phyloP scores from a whole-genome alignment of 2,888 invertebrate species.

The Deilephila porcellus region DNA sequence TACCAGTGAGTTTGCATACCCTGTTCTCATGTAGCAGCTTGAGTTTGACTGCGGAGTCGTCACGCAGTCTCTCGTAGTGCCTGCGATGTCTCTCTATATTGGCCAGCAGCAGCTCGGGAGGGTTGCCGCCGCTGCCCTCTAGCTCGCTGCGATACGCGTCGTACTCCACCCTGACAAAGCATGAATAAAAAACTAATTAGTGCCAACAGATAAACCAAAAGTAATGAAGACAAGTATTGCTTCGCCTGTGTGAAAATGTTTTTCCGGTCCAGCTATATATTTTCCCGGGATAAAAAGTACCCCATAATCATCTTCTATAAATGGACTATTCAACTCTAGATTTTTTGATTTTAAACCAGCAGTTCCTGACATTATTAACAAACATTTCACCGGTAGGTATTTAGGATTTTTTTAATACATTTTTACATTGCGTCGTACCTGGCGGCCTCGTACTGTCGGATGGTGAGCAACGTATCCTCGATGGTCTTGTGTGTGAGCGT shows the following conservation, averaged over 20 bases:
- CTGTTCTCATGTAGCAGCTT: slow-evolving; percentile 98
- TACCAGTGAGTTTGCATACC: slow-evolving; percentile 76
- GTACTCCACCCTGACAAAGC: slow-evolving; percentile 91
- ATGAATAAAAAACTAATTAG: no score
- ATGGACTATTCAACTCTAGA: no score
- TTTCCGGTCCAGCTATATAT: no score
- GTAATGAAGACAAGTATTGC: no score
- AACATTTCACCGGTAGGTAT: no score
- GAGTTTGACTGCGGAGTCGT: slow-evolving; percentile 97
- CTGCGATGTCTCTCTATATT: slow-evolving; percentile 93
- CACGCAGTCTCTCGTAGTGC: slow-evolving; percentile 95
- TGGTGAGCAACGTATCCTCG: slow-evolving; percentile 93
- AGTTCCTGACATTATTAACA: no score
- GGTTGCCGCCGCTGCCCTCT: slow-evolving; percentile 88
- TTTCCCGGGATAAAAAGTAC: no score
- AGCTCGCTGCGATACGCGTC: slow-evolving; percentile 98
- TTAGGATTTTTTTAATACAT: no score
- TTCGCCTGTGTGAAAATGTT: no score
- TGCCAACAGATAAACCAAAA: no score
- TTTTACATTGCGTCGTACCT: slow-evolving; percentile 62
- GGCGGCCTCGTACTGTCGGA: slow-evolving; percentile 86
- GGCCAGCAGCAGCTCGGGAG: slow-evolving; percentile 90
- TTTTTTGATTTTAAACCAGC: no score
- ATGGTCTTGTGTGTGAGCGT: slow-evolving; percentile 99
- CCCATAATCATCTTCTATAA: no score